phyloP scores from a whole-genome alignment of 2,888 invertebrate species.

The Ommatoiulus sabulosus region DNA sequence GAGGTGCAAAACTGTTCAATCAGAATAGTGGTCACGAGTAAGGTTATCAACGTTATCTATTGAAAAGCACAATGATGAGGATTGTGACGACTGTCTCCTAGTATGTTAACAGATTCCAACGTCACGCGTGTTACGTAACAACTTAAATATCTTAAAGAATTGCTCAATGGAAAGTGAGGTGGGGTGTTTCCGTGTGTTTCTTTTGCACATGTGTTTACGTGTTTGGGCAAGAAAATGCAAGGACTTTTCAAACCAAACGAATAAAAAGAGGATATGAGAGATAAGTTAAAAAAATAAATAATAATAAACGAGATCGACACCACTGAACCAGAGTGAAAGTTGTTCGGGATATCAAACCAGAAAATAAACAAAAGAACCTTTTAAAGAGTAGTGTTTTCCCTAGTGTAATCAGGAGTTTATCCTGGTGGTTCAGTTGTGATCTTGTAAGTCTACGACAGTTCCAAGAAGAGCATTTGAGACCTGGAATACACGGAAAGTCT shows the following conservation, averaged over 20 bases:
- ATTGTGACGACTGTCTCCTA: background rate
- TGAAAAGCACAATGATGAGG: background rate
- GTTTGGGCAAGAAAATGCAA: conserved; percentile 47
- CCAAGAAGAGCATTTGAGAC: conserved; percentile 58
- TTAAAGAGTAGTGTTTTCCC: conserved; percentile 54
- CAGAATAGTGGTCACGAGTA: background rate
- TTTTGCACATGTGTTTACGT: conserved; percentile 45
- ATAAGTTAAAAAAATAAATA: conserved; percentile 44
- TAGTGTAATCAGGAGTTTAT: conserved; percentile 52
- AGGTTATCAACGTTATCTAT: background rate
- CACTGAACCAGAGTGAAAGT: conserved; percentile 53
- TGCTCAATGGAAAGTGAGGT: conserved; percentile 41
- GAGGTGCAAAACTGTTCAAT: conserved; percentile 18
- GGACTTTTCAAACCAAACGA: conserved; percentile 32
- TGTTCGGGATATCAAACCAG: conserved; percentile 53
- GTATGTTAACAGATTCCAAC: conserved; percentile 4
- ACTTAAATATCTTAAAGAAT: background rate
- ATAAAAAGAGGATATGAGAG: background rate
- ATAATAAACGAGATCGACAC: conserved; percentile 50
- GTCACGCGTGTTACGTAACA: conserved; percentile 3
- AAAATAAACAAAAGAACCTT: conserved; percentile 55
- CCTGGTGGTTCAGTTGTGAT: conserved; percentile 58
- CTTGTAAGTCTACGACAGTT: conserved; percentile 58
- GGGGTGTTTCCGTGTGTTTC: conserved; percentile 30
- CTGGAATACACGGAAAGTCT: conserved; percentile 58